Evolutionary conservation across 53 echinoderm and acorn worm species (phyloP).

Genomic region (Patiria pectinifera): DNA sequence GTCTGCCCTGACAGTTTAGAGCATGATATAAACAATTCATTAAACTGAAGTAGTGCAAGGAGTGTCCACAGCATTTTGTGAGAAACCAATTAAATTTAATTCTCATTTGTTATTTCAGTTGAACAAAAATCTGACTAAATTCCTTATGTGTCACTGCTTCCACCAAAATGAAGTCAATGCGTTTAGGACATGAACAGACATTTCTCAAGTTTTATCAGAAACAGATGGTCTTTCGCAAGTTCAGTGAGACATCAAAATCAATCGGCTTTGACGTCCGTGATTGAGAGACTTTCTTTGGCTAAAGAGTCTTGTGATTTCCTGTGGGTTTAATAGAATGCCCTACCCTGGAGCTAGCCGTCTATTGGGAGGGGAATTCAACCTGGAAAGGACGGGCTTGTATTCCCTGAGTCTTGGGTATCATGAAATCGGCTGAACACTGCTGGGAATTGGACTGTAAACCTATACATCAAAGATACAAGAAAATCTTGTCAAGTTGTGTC

Average conservation of each 20-base stretch:
- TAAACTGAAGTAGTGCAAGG: no score
- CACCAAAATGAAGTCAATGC: background rate
- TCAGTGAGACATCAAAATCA: background rate
- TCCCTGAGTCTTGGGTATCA: background rate
- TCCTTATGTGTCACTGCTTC: background rate
- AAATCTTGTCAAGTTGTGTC: background rate
- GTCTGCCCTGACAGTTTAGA: no score
- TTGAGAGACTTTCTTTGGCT: background rate
- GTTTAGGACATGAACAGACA: no score
- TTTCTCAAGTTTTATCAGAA: background rate
- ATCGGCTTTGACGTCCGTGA: background rate
- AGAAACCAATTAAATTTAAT: no score
- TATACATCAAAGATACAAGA: background rate
- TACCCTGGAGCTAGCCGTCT: background rate
- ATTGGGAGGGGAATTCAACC: background rate
- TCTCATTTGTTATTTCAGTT: no score
- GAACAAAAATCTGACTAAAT: background rate
- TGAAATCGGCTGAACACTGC: background rate
- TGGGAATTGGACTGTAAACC: background rate
- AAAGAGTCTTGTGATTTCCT: background rate
- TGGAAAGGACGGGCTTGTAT: background rate
- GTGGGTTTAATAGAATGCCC: constrained; percentile 3
- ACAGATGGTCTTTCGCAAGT: background rate
- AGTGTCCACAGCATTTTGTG: no score
- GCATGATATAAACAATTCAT: no score